Evolutionary conservation across 1,140 invertebrate species (phyloP), one percentile per base, ranked within the genome.

Genomic region (Phthorimaea operculella): DNA sequence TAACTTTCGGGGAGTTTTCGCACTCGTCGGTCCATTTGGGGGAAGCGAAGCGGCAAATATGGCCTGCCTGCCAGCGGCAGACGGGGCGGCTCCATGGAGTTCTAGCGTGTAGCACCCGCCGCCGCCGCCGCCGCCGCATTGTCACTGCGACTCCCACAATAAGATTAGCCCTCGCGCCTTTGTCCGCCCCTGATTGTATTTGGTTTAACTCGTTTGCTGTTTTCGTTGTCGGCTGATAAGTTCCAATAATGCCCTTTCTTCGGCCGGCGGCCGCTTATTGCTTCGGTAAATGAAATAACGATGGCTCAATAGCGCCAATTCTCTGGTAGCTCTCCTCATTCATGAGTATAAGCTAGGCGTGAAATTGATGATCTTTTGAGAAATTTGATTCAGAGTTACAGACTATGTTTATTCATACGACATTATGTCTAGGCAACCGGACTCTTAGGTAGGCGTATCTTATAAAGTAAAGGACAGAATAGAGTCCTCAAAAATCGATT

Each of bases 1-100:
- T 84, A 82, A 84, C 77, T 82, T 81, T 78, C 67, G 75, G 70
- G 60, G 69, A 76, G 64, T 74, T 73, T 73, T 76, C 70, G 70
- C 70, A 72, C 74, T 69, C 55, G 59, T 51, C 51, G 59, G 57
- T 59, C 57, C 60, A 74, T 82, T 79, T 51, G 66, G 51, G 52
- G 62, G 56, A 67, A 70, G 64, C 76, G 68, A 60, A 70, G 78
- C 80, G 80, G 69, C 62, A 79, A 80, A 82, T 82, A 83, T 83
- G 76, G 69, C 62, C 64, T 28, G n/a, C 65, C 68, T 71, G 74
- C 72, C 75, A 79, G 51, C 54, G 68, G 55, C 80, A 83, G 80
- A 81, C 55, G 57, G 65, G 76, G 78, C 70, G 75, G 58, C 70
- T 75, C 51, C 64, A n/a, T n/a, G n/a, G n/a, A n/a, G n/a, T n/a